Percentiles rank a stretch among this genome's conserved stretches.
Evolutionary conservation across 2,888 invertebrate genomes (phyloP).

Genomic region (Noctua janthina): DNA sequence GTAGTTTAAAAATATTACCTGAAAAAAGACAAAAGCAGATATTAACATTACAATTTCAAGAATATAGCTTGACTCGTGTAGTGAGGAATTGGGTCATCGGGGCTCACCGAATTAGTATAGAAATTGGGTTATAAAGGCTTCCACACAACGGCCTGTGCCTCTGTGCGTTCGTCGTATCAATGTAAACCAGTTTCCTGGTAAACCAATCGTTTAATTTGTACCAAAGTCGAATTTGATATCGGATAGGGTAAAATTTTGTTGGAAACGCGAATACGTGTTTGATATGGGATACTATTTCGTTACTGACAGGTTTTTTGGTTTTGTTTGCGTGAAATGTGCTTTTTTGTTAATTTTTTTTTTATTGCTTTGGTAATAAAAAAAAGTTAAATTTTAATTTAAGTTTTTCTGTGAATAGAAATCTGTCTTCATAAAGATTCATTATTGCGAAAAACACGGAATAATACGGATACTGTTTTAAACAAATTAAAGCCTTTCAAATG

Average conservation of each 20-base stretch:
- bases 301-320: not conserved
- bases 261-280: not conserved
- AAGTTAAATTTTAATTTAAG: too few relatives aligned
- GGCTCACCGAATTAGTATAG: constrained; percentile 59
- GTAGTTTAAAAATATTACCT: constrained; percentile 62
- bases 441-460: not conserved
- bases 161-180: constrained; percentile 24
- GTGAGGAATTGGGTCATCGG: constrained; percentile 56
- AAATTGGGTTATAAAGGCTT: constrained; percentile 62
- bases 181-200: constrained; percentile 51
- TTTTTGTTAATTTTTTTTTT: not conserved
- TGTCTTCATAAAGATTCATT: not conserved
- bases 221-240: constrained; percentile 37
- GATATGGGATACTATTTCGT: not conserved
- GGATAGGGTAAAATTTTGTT: constrained; percentile 17
- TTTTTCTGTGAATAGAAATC: not conserved
- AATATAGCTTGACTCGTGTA: constrained; percentile 49
- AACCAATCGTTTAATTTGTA: constrained; percentile 57
- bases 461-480: not conserved
- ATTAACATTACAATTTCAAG: constrained; percentile 47
- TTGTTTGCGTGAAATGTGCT: too few relatives aligned
- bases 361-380: too few relatives aligned
- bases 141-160: constrained; percentile 29
- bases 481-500: not conserved
- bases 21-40: constrained; percentile 62